Percentiles rank a stretch among this genome's conserved stretches.
Conservation (phyloP, 64 coral and sea anemone genomes). For the Anthopleura sola region DNA sequence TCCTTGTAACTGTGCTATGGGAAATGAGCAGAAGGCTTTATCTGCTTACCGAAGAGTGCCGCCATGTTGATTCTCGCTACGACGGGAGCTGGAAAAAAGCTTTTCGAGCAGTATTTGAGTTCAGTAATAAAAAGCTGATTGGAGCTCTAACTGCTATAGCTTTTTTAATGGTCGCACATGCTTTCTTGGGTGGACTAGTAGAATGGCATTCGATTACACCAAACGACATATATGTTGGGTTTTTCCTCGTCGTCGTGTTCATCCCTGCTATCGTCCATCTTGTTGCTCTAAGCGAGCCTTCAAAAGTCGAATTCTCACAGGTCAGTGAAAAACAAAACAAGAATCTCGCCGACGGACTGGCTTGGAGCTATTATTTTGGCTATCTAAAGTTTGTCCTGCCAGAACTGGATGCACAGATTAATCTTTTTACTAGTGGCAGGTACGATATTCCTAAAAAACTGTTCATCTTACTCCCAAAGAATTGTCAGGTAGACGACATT, state of each 20-base stretch:
- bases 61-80: conserved; percentile 57
- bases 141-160: neutral
- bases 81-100: conserved; percentile 27
- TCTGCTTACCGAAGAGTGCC: conserved; percentile 63
- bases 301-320: conserved; percentile 49
- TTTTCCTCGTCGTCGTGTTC: conserved; percentile 29
- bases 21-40: conserved; percentile 46
- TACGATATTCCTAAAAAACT: neutral
- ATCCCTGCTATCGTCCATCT: conserved; percentile 37
- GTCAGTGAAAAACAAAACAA: conserved; percentile 65
- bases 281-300: conserved; percentile 51
- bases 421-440: neutral
- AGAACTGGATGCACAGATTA: conserved; percentile 31
- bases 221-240: neutral
- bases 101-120: conserved; percentile 40
- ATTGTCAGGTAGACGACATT: conserved; percentile 6
- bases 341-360: conserved; percentile 64
- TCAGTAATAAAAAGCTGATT: neutral
- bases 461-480: conserved; percentile 62
- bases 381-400: conserved; percentile 66
- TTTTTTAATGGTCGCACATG: neutral
- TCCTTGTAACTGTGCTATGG: conserved; percentile 17
- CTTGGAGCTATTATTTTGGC: conserved; percentile 71
- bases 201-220: neutral
- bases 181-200: neutral